These are phyloP conservation scores for Gracilinanus agilis DNA, from an alignment of 2,113 vertebrate species.

Conservation along the genomic window DNA sequence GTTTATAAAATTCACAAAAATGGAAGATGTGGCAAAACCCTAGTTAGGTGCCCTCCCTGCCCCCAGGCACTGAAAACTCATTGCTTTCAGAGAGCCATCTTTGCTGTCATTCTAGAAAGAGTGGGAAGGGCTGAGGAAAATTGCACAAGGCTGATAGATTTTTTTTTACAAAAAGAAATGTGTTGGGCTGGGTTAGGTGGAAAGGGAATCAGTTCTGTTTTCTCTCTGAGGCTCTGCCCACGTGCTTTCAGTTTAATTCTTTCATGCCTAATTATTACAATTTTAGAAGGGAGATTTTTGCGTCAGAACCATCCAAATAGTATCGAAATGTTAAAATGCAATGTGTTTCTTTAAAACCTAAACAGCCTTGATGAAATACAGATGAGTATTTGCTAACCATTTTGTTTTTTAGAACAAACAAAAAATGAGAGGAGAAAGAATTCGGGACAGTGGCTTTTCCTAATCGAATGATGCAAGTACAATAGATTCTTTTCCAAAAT, in stretches of 20 bases:
- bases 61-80: conserved; percentile 7
- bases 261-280: conserved; percentile 57
- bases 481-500: not conserved
- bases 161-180: conserved; percentile 61
- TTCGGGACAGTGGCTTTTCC: conserved; percentile 14
- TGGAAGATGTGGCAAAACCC: conserved; percentile 38
- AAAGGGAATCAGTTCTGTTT: conserved; percentile 49
- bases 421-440: conserved; percentile 26
- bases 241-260: conserved; percentile 55
- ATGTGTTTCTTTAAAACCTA: conserved; percentile 39
- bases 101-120: conserved; percentile 36
- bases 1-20: conserved; percentile 1
- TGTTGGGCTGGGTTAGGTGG: conserved; percentile 53
- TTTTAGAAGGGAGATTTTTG: conserved; percentile 17
- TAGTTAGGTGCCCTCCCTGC: not conserved
- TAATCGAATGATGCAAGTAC: conserved; percentile 11
- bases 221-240: conserved; percentile 35
- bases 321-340: not conserved
- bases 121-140: conserved; percentile 53
- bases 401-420: conserved; percentile 11
- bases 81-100: conserved; percentile 20
- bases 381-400: not conserved
- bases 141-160: conserved; percentile 44
- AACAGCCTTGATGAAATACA: conserved; percentile 4
- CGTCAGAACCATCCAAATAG: conserved; percentile 7